These are phyloP conservation scores for Falco peregrinus DNA, from an alignment of 2,797 vertebrate species.

Conservation along the genomic window DNA sequence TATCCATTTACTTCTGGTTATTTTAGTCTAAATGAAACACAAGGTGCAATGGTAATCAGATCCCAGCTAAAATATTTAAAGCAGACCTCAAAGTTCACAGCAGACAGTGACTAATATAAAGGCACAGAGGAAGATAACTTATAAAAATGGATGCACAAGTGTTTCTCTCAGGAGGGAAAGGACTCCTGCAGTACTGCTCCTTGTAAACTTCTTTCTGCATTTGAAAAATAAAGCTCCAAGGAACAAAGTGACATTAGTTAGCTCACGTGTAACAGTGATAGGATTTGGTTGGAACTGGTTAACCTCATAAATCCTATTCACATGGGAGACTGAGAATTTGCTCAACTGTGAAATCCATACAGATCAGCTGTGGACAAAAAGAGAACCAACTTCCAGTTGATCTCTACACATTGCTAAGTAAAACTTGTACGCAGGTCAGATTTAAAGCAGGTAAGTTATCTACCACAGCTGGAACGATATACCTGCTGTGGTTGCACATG, in stretches of 20 bases:
- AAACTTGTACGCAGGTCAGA: neutral
- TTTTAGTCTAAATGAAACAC: conserved; percentile 7
- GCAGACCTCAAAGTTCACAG: neutral
- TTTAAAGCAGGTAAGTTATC: neutral
- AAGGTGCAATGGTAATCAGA: neutral
- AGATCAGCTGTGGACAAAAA: conserved; percentile 10
- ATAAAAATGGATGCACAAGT: neutral
- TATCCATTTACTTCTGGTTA: conserved; percentile 49
- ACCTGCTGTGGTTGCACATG: neutral
- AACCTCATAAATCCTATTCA: conserved; percentile 59
- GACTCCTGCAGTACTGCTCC: neutral
- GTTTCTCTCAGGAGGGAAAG: neutral
- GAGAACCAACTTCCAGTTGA: neutral
- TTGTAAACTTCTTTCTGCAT: neutral
- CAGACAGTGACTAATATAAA: neutral
- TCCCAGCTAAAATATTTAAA: neutral
- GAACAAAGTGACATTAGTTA: neutral
- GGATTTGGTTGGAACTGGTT: conserved; percentile 41
- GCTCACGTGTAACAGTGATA: neutral
- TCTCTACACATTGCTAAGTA: neutral
- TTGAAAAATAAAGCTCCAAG: conserved; percentile 13
- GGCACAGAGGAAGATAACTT: neutral
- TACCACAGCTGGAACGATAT: neutral
- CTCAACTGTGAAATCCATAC: conserved; percentile 46
- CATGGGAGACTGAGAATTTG: conserved; percentile 10